Percentiles rank a stretch among this genome's conserved stretches.
Conservation (phyloP, 2,113 vertebrate species). For the Phyllostomus discolor region DNA sequence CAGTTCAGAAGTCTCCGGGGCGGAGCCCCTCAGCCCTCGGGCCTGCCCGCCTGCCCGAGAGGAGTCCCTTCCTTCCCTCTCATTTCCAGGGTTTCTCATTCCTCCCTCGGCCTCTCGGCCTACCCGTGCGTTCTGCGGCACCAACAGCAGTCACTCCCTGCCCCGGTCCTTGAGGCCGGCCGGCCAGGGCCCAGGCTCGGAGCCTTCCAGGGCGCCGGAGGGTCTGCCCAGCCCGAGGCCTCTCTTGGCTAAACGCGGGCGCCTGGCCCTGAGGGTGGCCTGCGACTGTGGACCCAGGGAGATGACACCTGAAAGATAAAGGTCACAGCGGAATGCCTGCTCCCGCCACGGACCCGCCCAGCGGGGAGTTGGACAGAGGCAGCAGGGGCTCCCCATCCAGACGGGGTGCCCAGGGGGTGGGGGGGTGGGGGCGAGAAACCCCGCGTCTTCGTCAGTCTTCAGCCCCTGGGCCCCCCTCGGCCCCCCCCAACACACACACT, state of each 20-base stretch:
- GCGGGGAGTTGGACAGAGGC: background rate
- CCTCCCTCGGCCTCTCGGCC: background rate
- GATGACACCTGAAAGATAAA: background rate
- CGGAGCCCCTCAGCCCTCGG: background rate
- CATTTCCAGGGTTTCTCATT: background rate
- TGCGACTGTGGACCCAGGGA: accelerated
- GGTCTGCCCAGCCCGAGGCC: background rate
- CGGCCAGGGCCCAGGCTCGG: background rate
- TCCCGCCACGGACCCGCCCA: too few relatives aligned
- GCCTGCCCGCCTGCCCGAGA: background rate
- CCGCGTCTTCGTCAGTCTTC: background rate
- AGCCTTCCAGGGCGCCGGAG: background rate
- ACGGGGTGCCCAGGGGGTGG: background rate
- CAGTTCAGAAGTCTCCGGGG: background rate
- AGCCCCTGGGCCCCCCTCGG: too few relatives aligned
- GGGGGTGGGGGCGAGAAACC: background rate
- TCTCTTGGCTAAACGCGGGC: background rate
- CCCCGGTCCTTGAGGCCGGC: background rate
- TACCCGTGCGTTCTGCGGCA: background rate
- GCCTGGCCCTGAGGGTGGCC: background rate
- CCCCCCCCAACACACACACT: background rate
- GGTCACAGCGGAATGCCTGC: background rate
- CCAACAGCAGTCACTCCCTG: background rate
- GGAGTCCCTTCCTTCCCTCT: background rate
- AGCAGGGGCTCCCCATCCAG: background rate